phyloP scores from a whole-genome alignment of 92 coral and sea anemone species.

The Parazoanthus darwini region DNA sequence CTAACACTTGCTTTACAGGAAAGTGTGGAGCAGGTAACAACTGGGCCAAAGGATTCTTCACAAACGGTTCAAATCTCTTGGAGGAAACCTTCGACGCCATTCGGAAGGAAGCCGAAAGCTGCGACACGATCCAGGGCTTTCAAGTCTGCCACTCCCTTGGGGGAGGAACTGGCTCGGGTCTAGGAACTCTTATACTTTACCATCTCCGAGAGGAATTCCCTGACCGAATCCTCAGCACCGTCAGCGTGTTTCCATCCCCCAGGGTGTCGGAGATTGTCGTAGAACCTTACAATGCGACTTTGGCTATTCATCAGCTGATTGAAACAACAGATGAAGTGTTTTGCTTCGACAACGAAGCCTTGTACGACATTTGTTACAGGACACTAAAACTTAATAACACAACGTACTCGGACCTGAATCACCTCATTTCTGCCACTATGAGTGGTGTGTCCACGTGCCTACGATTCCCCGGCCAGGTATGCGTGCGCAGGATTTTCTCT shows the following conservation, averaged over 20 bases:
- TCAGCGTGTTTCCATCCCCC: constrained; percentile 87
- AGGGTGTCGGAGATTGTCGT: constrained; percentile 87
- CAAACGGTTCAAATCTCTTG: constrained; percentile 78
- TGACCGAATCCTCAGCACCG: constrained; percentile 79
- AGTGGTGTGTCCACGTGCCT: constrained; percentile 86
- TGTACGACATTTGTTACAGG: constrained; percentile 80
- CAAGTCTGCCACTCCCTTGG: constrained; percentile 84
- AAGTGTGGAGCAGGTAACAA: constrained; percentile 90
- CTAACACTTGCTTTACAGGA: constrained; percentile 40
- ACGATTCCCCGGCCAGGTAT: constrained; percentile 88
- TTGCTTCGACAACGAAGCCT: constrained; percentile 83
- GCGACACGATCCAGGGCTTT: constrained; percentile 86
- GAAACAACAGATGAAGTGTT: constrained; percentile 91
- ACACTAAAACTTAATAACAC: constrained; percentile 77
- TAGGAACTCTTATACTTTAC: constrained; percentile 79
- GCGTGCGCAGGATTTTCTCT: not conserved
- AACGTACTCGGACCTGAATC: constrained; percentile 82
- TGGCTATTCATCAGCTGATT: constrained; percentile 78
- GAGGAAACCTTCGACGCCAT: constrained; percentile 78
- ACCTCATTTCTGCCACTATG: constrained; percentile 77
- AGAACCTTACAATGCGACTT: constrained; percentile 80
- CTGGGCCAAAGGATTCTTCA: constrained; percentile 92
- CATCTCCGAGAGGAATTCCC: constrained; percentile 87
- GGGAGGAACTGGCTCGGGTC: constrained; percentile 87
- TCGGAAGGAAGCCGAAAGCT: constrained; percentile 81